These are phyloP conservation scores for Rhabdomys dilectus DNA, from an alignment of 2,113 vertebrate species.

Conservation along the genomic window DNA sequence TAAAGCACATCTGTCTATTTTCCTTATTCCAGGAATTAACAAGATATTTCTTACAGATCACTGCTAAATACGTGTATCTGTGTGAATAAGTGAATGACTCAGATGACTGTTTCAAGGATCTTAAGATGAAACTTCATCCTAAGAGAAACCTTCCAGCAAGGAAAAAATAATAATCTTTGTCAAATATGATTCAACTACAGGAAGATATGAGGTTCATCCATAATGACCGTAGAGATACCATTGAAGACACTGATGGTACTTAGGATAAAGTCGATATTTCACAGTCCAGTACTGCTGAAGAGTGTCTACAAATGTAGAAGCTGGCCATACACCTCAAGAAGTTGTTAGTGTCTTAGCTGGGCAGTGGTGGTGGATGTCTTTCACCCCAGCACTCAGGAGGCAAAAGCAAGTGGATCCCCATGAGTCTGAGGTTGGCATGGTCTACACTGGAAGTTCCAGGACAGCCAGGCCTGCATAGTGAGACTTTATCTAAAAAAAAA, in stretches of 20 bases:
- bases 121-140: conserved; percentile 74
- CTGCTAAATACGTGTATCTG: conserved; percentile 83
- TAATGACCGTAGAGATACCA: neutral
- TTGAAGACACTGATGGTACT: neutral
- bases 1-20: conserved; percentile 80
- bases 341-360: neutral
- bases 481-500: too few species aligned
- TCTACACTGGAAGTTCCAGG: neutral
- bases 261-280: neutral
- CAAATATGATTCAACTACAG: conserved; percentile 76
- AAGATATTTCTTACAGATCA: conserved; percentile 71
- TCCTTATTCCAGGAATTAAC: conserved; percentile 61
- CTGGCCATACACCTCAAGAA: neutral
- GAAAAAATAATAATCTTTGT: conserved; percentile 53
- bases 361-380: too few species aligned
- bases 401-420: neutral
- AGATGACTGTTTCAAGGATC: conserved; percentile 80
- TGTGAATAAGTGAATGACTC: conserved; percentile 86
- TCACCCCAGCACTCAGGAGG: neutral
- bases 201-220: conserved; percentile 72
- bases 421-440: neutral
- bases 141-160: conserved; percentile 78
- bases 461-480: neutral
- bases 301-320: neutral
- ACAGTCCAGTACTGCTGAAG: neutral